Conservation (phyloP, 1,140 invertebrate species). For the Drosophila simulans region DNA sequence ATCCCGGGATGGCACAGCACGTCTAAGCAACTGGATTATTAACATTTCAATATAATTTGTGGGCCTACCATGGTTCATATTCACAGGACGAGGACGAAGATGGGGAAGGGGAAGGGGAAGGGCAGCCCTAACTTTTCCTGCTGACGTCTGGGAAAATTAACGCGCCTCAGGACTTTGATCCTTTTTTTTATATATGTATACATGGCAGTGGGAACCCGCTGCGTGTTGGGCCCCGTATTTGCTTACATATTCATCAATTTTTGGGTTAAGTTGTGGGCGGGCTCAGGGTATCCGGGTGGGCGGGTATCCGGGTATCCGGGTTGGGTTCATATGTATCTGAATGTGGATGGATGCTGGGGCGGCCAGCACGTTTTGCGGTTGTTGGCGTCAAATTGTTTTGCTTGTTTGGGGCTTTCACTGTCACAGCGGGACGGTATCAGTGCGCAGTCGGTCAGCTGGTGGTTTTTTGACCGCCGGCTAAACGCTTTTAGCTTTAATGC, state of each 20-base stretch:
- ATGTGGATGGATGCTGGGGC: conserved; percentile 8
- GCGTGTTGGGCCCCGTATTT: conserved; percentile 69
- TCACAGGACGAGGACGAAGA: conserved; percentile 2
- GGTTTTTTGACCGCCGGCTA: conserved; percentile 60
- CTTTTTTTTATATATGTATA: conserved; percentile 60
- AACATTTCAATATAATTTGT: conserved; percentile 83
- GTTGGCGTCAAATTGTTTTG: conserved; percentile 80
- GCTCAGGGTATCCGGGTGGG: background rate
- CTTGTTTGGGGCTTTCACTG: conserved; percentile 74
- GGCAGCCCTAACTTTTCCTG: conserved; percentile 65
- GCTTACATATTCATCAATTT: conserved; percentile 83
- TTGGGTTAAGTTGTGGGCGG: conserved; percentile 77
- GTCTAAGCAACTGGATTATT: conserved; percentile 81
- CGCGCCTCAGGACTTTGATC: conserved; percentile 79
- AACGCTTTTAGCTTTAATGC: conserved; percentile 79
- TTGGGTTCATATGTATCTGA: background rate
- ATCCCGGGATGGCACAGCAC: conserved; percentile 55
- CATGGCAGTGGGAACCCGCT: conserved; percentile 25
- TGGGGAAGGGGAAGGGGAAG: background rate
- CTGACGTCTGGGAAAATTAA: conserved; percentile 78
- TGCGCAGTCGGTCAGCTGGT: conserved; percentile 57
- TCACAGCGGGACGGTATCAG: conserved; percentile 72
- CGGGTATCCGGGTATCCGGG: background rate
- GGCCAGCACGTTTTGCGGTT: conserved; percentile 73
- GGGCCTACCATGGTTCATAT: conserved; percentile 47